A percentile compares a stretch with the other conserved stretches of the same genome.
Evolutionary conservation across 2,113 vertebrate species (phyloP).

Genomic region (Tricholaema leucomelas): DNA sequence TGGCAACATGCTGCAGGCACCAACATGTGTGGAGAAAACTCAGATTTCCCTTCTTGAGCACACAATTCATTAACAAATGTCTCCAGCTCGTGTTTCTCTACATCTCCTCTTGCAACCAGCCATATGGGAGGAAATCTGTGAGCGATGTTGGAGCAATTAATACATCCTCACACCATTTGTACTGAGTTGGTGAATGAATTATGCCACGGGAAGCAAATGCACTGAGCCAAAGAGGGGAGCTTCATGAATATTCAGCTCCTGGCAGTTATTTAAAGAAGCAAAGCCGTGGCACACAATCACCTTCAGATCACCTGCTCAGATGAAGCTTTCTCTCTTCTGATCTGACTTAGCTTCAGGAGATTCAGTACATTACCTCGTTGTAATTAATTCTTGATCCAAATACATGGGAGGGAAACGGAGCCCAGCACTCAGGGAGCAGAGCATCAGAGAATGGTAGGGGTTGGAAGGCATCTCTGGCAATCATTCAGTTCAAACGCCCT

Average conservation of each 20-base stretch:
- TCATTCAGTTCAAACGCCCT: too few species aligned
- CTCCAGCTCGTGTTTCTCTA: not conserved
- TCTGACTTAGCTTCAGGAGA: constrained; percentile 5
- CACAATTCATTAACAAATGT: not conserved
- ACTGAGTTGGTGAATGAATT: constrained; percentile 55
- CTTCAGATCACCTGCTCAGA: constrained; percentile 52
- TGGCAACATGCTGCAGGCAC: not conserved
- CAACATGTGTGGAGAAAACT: fast-evolving
- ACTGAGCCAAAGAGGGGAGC: constrained; percentile 49
- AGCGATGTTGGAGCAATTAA: constrained; percentile 41
- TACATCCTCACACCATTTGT: constrained; percentile 3
- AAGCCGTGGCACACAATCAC: not conserved
- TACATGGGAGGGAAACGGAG: not conserved
- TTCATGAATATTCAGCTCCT: constrained; percentile 60
- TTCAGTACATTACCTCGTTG: not conserved
- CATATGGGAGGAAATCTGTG: constrained; percentile 34
- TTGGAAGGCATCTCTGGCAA: too few species aligned
- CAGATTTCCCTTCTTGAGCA: not conserved
- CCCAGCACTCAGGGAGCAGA: not conserved
- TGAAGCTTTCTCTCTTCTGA: not conserved
- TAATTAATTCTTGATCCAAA: constrained; percentile 46
- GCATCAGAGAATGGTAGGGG: too few species aligned
- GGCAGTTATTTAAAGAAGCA: constrained; percentile 35
- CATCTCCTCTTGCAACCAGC: not conserved
- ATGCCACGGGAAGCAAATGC: constrained; percentile 43